These are phyloP conservation scores for Salminus brasiliensis DNA, from an alignment of 2,113 vertebrate genomes.

Conservation along the genomic window DNA sequence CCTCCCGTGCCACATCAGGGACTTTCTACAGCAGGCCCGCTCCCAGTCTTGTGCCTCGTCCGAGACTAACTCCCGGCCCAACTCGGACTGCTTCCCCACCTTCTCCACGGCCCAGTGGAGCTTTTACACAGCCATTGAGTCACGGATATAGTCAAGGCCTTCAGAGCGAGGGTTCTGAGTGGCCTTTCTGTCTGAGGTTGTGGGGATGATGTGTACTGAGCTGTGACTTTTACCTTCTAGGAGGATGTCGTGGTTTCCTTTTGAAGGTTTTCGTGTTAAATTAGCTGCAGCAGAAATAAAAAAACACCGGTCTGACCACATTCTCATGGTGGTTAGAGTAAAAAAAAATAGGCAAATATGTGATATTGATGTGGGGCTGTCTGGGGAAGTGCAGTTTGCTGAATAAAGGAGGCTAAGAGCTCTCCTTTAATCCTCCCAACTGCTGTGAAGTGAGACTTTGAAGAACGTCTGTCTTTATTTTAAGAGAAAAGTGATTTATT, in stretches of 20 bases:
- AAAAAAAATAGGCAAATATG: neutral
- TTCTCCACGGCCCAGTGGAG: conserved; percentile 72
- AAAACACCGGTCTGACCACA: neutral
- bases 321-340: neutral
- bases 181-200: neutral
- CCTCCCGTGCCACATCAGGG: conserved; percentile 66
- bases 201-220: neutral
- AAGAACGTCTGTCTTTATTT: neutral
- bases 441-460: neutral
- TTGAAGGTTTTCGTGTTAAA: neutral
- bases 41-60: conserved; percentile 22
- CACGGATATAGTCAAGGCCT: conserved; percentile 59
- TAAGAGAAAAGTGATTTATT: neutral
- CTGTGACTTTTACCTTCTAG: neutral
- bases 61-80: conserved; percentile 51
- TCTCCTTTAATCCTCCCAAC: neutral
- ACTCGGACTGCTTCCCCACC: conserved; percentile 69
- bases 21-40: conserved; percentile 58
- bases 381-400: neutral
- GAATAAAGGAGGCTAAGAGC: neutral
- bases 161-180: neutral
- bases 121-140: conserved; percentile 74
- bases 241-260: neutral
- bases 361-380: too few species aligned
- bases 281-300: neutral